Evolutionary conservation across 2,113 vertebrate genomes (phyloP), one percentile per base, ranked within the genome.

Genomic region (Mellivora capensis): DNA sequence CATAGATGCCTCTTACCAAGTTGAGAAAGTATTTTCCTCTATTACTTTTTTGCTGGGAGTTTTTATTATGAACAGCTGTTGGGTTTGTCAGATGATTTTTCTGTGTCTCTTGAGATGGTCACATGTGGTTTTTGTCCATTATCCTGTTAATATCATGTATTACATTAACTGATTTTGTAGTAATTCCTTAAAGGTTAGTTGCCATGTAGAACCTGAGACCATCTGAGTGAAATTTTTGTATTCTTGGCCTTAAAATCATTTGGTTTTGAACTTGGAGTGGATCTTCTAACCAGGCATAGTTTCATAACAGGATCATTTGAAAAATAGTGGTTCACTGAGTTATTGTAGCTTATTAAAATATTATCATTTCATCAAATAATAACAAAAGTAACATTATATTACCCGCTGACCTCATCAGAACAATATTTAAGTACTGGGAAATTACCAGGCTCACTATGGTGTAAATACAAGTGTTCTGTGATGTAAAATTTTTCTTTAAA

Each of bases 41-140:
- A 0, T 67, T 59, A 77, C 47, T 84, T 47, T 12, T 82, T 80
- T 86, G 13, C 42, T 71, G 44, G 12, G 42, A 77, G 9, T 62
- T 85, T 90, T 93, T 74, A 81, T 93, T 37, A 21, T 95, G 85
- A 96, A 69, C 59, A 31, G 23, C 31, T 93, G 0, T 94, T 82
- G 72, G 64, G 81, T 90, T 89, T 96, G 10, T 89, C 57, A 69
- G 11, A 69, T 94, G 34, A 8, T 57, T 86, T 96, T 91, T 81
- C 34, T 69, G 2, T 64, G 44, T 88, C 29, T 91, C 1, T 71
- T 72, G 44, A 95, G n/a, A 39, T 85, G 39, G 87, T 71, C 31
- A 2, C 31, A 2, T 90, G 71, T 64, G 20, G 8, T 29, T 83
- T 91, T 83, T 84, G 69, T 91, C 29, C n/a, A 69, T 87, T 83